Evolutionary conservation across 2,797 vertebrate genomes (phyloP).

Genomic region (Eremophila alpestris): DNA sequence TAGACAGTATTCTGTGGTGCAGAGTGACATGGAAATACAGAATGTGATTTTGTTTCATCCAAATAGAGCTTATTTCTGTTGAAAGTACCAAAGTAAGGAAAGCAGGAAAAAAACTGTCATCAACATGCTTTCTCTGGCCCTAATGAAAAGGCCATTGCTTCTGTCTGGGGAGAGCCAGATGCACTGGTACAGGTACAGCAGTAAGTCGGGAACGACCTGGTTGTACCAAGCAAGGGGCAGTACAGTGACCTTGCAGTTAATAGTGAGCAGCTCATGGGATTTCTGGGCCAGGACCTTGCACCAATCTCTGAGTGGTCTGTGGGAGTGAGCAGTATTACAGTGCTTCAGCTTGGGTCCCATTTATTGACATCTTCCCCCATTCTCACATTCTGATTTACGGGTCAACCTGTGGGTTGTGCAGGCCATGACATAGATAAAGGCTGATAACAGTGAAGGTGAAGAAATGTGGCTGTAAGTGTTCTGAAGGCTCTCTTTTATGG

Average conservation of each 20-base stretch:
- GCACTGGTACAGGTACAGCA: background rate
- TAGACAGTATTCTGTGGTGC: background rate
- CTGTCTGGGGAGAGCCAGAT: background rate
- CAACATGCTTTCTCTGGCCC: background rate
- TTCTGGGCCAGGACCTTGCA: background rate
- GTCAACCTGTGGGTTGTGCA: background rate
- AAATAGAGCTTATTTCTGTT: background rate
- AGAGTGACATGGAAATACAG: background rate
- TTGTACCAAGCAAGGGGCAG: background rate
- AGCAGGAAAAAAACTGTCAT: background rate
- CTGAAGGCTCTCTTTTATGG: background rate
- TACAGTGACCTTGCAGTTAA: background rate
- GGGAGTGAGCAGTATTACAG: background rate
- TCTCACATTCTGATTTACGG: background rate
- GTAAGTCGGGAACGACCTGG: background rate
- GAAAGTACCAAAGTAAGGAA: background rate
- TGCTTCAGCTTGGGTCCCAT: background rate
- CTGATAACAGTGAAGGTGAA: background rate
- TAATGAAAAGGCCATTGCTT: background rate
- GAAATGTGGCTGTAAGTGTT: background rate
- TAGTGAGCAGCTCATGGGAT: fast-evolving
- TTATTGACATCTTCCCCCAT: background rate
- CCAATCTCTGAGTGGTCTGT: background rate
- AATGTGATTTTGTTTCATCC: background rate
- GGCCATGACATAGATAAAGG: background rate